Evolutionary conservation across 2,797 vertebrate genomes (phyloP).

Genomic region (Babyrousa celebensis): DNA sequence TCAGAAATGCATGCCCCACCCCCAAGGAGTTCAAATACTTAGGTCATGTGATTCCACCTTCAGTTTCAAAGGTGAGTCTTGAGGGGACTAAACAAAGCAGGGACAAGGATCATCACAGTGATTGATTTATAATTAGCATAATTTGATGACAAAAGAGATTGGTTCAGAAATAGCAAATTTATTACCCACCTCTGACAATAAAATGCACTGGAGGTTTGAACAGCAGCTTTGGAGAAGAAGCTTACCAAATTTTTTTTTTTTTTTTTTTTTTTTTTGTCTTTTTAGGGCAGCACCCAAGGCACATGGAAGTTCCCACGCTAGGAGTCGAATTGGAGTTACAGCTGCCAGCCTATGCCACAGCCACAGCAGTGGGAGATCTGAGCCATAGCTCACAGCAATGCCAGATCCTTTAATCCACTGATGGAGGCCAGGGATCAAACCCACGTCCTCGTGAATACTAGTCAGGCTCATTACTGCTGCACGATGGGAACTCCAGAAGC

Average conservation of each 20-base stretch:
- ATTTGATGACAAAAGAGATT: constrained; percentile 17
- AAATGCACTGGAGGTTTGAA: constrained; percentile 29
- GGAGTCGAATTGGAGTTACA: no score
- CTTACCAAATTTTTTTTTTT: background rate
- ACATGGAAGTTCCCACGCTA: no score
- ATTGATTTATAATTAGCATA: background rate
- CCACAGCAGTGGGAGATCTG: no score
- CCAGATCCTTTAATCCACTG: no score
- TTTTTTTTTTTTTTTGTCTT: no score
- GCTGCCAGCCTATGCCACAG: no score
- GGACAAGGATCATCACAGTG: background rate
- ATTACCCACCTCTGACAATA: background rate
- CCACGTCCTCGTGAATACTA: no score
- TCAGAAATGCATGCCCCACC: background rate
- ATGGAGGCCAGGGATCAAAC: no score
- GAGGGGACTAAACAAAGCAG: background rate
- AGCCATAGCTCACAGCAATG: no score
- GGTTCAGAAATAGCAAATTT: background rate
- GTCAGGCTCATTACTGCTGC: no score
- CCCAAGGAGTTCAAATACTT: background rate
- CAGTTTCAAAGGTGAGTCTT: background rate
- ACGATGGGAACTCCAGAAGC: no score
- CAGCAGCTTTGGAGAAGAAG: background rate
- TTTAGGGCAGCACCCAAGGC: no score
- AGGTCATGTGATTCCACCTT: background rate